Evolutionary conservation across 2,888 invertebrate genomes (phyloP).

Genomic region (Eilema sororculum): DNA sequence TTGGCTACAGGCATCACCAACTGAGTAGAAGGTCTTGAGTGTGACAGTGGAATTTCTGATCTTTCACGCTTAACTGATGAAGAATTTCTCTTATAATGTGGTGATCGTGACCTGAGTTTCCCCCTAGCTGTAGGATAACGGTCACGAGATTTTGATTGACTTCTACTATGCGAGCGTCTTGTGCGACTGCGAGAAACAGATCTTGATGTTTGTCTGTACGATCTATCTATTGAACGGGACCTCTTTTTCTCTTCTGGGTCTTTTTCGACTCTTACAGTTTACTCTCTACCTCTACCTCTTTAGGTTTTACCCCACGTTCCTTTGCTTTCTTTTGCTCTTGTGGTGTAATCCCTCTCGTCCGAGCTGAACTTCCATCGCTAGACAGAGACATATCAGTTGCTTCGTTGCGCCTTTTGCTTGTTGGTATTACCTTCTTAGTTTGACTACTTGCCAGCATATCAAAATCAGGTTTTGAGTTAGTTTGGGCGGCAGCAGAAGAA

Average conservation of each 20-base stretch:
- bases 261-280: slow-evolving; percentile 52
- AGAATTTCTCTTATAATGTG: slow-evolving; percentile 49
- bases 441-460: slow-evolving; percentile 28
- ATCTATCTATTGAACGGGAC: slow-evolving; percentile 72
- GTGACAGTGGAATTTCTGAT: slow-evolving; percentile 51
- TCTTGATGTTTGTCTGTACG: slow-evolving; percentile 70
- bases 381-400: slow-evolving; percentile 83
- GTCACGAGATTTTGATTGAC: slow-evolving; percentile 71
- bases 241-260: slow-evolving; percentile 65
- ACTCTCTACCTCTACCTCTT: too few relatives aligned
- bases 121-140: slow-evolving; percentile 77
- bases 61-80: slow-evolving; percentile 64
- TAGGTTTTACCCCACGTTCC: slow-evolving; percentile 54
- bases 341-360: slow-evolving; percentile 38
- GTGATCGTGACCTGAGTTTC: slow-evolving; percentile 76
- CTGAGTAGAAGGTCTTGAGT: slow-evolving; percentile 56
- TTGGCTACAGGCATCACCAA: slow-evolving; percentile 40
- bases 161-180: slow-evolving; percentile 67
- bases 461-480: slow-evolving; percentile 72
- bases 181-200: slow-evolving; percentile 71
- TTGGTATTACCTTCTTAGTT: slow-evolving; percentile 22
- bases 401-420: slow-evolving; percentile 63
- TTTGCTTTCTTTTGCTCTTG: slow-evolving; percentile 44
- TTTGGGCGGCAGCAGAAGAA: slow-evolving; percentile 83
- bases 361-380: slow-evolving; percentile 67